Evolutionary conservation across 2,113 vertebrate species (phyloP).

Genomic region (Paramormyrops kingsleyae): DNA sequence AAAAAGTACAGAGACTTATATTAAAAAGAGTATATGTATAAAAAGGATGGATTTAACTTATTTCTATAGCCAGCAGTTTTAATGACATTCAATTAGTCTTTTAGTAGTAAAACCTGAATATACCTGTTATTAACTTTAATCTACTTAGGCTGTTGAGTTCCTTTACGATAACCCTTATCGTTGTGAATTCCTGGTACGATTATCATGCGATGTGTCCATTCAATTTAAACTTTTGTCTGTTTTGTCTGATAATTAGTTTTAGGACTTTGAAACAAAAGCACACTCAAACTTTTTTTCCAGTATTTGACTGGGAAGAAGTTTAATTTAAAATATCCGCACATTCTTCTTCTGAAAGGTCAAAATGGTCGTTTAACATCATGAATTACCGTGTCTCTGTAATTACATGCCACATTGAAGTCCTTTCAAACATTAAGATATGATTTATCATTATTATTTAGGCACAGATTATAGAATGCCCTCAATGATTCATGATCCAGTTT

Average conservation of each 20-base stretch:
- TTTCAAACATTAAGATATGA: slow-evolving; percentile 32
- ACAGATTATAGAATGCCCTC: slow-evolving; percentile 2
- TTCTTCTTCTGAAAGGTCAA: slow-evolving; percentile 34
- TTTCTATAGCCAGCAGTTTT: not conserved
- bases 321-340: slow-evolving; percentile 22
- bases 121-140: slow-evolving; percentile 3
- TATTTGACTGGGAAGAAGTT: slow-evolving; percentile 17
- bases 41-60: not conserved
- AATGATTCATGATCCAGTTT: slow-evolving; percentile 11
- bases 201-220: not conserved
- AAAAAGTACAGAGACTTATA: not conserved
- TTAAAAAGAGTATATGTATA: not conserved
- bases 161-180: not conserved
- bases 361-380: slow-evolving; percentile 24
- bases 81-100: slow-evolving; percentile 2
- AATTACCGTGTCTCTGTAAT: slow-evolving; percentile 23
- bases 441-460: slow-evolving; percentile 28
- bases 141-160: not conserved
- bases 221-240: slow-evolving; percentile 12
- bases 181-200: not conserved
- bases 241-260: slow-evolving; percentile 12
- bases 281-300: slow-evolving; percentile 24
- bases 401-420: slow-evolving; percentile 25
- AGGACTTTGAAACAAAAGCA: slow-evolving; percentile 16
- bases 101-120: not conserved